Evolutionary conservation across 1,140 invertebrate genomes (phyloP).

Genomic region (Micrasema longulum): DNA sequence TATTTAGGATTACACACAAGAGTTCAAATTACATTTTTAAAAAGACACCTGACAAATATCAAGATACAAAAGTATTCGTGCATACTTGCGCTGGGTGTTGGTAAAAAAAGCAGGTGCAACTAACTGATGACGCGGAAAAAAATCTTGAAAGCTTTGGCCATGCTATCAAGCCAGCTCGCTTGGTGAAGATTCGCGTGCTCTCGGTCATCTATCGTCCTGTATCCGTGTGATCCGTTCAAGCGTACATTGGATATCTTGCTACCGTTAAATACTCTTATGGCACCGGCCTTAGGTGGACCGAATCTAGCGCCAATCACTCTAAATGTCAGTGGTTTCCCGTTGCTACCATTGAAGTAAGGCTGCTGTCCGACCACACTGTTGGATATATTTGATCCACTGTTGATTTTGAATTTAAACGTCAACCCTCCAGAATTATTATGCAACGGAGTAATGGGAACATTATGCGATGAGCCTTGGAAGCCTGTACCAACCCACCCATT

Average conservation of each 20-base stretch:
- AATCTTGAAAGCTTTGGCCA: slow-evolving; percentile 39
- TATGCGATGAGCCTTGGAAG: background rate
- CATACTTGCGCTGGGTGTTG: slow-evolving; percentile 21
- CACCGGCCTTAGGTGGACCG: slow-evolving; percentile 13
- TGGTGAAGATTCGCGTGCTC: slow-evolving; percentile 22
- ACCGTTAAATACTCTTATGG: background rate
- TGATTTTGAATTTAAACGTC: slow-evolving; percentile 30
- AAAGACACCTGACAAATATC: slow-evolving; percentile 17
- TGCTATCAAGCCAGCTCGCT: slow-evolving; percentile 17
- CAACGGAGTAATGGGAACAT: background rate
- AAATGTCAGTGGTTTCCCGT: slow-evolving; percentile 44
- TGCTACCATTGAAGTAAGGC: background rate
- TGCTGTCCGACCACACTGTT: slow-evolving; percentile 29
- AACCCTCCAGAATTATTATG: slow-evolving; percentile 11
- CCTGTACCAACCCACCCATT: slow-evolving; percentile 11
- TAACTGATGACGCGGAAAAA: slow-evolving; percentile 49
- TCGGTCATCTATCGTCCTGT: slow-evolving; percentile 42
- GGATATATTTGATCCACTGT: slow-evolving; percentile 9
- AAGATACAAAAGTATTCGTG: slow-evolving; percentile 9
- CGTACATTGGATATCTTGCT: background rate
- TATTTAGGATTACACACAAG: no score
- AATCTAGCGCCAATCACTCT: slow-evolving; percentile 41
- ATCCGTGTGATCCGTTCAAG: slow-evolving; percentile 4
- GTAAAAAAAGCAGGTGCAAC: slow-evolving; percentile 43
- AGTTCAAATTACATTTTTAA: no score